A percentile compares a stretch with the other conserved stretches of the same genome.
Conservation (phyloP, 1,140 invertebrate species). For the Drosophila parvula region DNA sequence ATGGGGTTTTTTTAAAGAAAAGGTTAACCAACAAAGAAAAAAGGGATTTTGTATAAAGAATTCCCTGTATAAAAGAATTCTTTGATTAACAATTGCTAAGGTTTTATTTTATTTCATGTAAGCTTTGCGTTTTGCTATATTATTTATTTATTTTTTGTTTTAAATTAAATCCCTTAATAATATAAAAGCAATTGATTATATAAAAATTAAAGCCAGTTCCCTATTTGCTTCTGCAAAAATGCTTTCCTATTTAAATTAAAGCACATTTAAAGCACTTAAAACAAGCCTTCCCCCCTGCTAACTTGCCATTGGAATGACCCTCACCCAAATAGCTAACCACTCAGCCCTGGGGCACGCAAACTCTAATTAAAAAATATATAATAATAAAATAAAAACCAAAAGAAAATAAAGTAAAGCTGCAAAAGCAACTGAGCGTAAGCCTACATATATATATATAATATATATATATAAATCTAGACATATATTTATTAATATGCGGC, state of each 20-base stretch:
- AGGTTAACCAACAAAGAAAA: too few relatives aligned
- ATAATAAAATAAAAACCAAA: constrained; percentile 10
- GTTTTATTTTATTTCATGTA: too few relatives aligned
- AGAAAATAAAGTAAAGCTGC: constrained; percentile 28
- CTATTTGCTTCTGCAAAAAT: background rate
- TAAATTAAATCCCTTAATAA: too few relatives aligned
- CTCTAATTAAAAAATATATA: constrained; percentile 38
- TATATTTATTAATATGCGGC: constrained; percentile 7
- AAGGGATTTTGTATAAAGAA: too few relatives aligned
- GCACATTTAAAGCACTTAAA: background rate
- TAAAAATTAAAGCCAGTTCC: too few relatives aligned
- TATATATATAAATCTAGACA: constrained; percentile 1
- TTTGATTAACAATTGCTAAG: too few relatives aligned
- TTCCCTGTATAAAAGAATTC: too few relatives aligned
- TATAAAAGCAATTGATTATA: too few relatives aligned
- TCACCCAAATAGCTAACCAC: constrained; percentile 38
- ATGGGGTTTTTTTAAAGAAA: too few relatives aligned
- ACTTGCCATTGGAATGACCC: constrained; percentile 35
- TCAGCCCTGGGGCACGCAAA: constrained; percentile 47
- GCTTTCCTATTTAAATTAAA: constrained; percentile 14
- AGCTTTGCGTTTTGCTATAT: too few relatives aligned
- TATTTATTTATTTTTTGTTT: too few relatives aligned
- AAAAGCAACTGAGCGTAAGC: constrained; percentile 23
- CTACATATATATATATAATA: background rate
- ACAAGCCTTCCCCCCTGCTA: constrained; percentile 11